These are phyloP conservation scores for Engraulis encrasicolus DNA, from an alignment of 2,113 vertebrate species.

Conservation along the genomic window DNA sequence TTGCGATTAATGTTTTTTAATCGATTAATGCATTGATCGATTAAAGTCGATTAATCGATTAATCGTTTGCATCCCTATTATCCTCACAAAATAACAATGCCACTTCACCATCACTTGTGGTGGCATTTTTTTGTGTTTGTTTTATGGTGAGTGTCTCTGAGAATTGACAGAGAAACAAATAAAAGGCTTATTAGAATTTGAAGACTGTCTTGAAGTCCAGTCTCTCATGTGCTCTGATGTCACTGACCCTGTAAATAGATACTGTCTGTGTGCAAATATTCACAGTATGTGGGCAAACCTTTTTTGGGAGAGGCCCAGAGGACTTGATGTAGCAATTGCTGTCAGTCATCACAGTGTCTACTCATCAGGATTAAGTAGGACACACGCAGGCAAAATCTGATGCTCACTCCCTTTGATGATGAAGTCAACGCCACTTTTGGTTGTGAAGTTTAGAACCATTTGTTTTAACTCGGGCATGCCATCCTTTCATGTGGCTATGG, in stretches of 20 bases:
- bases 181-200: too few species aligned
- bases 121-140: neutral
- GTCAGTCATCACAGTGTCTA: neutral
- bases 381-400: neutral
- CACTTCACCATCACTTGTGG: too few species aligned
- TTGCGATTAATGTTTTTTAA: too few species aligned
- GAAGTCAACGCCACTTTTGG: neutral
- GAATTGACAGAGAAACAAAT: neutral
- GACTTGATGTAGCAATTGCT: neutral
- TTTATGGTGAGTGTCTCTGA: neutral
- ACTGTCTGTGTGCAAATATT: neutral
- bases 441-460: neutral
- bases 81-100: too few species aligned
- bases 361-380: neutral
- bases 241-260: neutral
- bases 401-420: neutral
- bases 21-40: too few species aligned
- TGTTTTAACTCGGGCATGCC: neutral
- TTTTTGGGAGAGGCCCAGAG: neutral
- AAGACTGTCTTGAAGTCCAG: too few species aligned
- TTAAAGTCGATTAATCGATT: too few species aligned
- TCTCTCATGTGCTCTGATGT: too few species aligned
- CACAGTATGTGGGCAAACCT: neutral
- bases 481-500: neutral
- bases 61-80: too few species aligned